A percentile compares a stretch with the other conserved stretches of the same genome.
These are phyloP conservation scores for Chymomyza procnemis DNA, from an alignment of 2,888 invertebrate species.

Conservation along the genomic window DNA sequence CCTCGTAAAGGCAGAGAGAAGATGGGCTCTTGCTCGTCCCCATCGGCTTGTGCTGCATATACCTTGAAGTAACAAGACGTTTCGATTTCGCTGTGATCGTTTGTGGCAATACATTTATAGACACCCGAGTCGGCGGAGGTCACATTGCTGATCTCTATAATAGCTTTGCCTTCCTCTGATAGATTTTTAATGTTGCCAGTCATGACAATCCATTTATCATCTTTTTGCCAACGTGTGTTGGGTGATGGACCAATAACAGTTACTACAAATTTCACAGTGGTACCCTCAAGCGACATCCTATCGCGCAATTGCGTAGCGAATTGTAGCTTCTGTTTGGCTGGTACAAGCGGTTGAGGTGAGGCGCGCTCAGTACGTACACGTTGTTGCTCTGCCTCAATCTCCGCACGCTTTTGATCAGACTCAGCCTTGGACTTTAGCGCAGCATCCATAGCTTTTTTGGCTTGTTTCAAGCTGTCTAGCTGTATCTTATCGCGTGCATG, in stretches of 20 bases:
- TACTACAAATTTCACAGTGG: slow-evolving; percentile 87
- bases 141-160: slow-evolving; percentile 85
- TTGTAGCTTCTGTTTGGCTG: slow-evolving; percentile 76
- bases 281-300: slow-evolving; percentile 86
- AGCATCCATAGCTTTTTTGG: slow-evolving; percentile 75
- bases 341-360: slow-evolving; percentile 71
- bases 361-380: slow-evolving; percentile 52
- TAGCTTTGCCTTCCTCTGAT: slow-evolving; percentile 85
- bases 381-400: slow-evolving; percentile 56
- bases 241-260: slow-evolving; percentile 87
- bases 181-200: slow-evolving; percentile 82
- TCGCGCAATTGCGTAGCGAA: slow-evolving; percentile 89
- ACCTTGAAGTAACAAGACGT: slow-evolving; percentile 84
- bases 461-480: slow-evolving; percentile 73
- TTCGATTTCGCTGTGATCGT: slow-evolving; percentile 85
- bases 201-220: slow-evolving; percentile 82
- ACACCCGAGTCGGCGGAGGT: slow-evolving; percentile 86
- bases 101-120: slow-evolving; percentile 88
- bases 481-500: slow-evolving; percentile 75
- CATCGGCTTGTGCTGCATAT: slow-evolving; percentile 75
- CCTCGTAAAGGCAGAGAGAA: slow-evolving; percentile 83
- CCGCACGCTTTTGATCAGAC: slow-evolving; percentile 74
- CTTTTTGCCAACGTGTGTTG: slow-evolving; percentile 86
- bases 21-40: slow-evolving; percentile 77
- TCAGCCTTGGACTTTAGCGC: slow-evolving; percentile 77